These are phyloP conservation scores for Lasioglossum oenotherae DNA, from an alignment of 2,888 invertebrate genomes.

Conservation along the genomic window DNA sequence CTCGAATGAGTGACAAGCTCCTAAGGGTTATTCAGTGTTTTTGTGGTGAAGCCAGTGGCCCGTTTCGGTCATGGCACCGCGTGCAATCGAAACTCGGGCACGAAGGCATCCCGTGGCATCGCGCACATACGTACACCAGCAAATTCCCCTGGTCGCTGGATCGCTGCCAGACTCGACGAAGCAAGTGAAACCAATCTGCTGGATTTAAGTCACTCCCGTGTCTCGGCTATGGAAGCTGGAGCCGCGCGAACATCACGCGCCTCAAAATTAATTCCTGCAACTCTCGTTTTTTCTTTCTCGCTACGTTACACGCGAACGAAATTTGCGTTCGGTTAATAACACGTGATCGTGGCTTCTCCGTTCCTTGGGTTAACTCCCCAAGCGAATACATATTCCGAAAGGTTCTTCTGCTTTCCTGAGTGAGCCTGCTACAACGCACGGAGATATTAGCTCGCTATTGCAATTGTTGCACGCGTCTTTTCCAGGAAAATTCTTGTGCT, in stretches of 20 bases:
- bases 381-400: neutral
- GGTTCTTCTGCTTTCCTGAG: neutral
- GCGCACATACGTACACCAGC: slow-evolving; percentile 31
- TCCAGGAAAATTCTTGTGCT: neutral
- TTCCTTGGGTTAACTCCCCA: neutral
- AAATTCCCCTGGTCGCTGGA: slow-evolving; percentile 45
- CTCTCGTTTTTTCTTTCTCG: neutral
- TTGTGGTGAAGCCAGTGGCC: slow-evolving; percentile 29
- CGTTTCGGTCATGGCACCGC: slow-evolving; percentile 24
- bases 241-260: slow-evolving; percentile 34
- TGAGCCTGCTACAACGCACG: neutral
- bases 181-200: slow-evolving; percentile 68
- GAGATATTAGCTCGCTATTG: neutral
- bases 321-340: neutral
- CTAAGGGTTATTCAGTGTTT: slow-evolving; percentile 16
- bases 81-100: slow-evolving; percentile 53
- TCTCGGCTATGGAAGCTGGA: slow-evolving; percentile 42
- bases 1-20: neutral
- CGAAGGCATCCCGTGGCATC: slow-evolving; percentile 39
- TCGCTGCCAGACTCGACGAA: slow-evolving; percentile 57
- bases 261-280: slow-evolving; percentile 49
- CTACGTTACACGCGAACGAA: neutral
- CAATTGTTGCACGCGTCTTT: neutral
- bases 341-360: neutral
- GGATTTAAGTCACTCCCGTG: slow-evolving; percentile 67